These are phyloP conservation scores for Tribolium castaneum DNA, from an alignment of 1,140 invertebrate species.

Conservation along the genomic window DNA sequence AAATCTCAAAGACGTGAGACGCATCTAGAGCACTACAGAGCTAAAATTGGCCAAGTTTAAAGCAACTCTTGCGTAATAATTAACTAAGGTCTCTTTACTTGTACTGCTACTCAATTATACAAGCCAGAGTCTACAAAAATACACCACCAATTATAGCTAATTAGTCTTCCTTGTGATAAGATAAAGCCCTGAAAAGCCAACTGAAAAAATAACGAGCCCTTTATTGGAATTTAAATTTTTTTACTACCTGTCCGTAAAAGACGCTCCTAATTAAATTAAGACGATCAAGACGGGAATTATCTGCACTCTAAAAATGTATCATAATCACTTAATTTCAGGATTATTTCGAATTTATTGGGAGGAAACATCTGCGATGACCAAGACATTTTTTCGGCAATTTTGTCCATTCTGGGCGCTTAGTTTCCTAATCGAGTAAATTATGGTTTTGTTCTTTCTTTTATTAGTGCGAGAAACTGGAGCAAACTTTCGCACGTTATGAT, in stretches of 20 bases:
- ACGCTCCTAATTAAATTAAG: slow-evolving; percentile 20
- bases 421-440: not conserved
- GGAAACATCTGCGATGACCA: not conserved
- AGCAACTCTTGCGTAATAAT: slow-evolving; percentile 44
- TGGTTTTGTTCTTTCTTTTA: not conserved
- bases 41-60: slow-evolving; percentile 38
- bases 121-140: slow-evolving; percentile 29
- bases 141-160: slow-evolving; percentile 31
- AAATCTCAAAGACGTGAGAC: slow-evolving; percentile 36
- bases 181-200: not conserved
- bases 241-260: slow-evolving; percentile 16
- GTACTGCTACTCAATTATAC: slow-evolving; percentile 37
- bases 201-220: slow-evolving; percentile 5
- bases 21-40: slow-evolving; percentile 24
- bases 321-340: not conserved
- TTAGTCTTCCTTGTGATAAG: slow-evolving; percentile 28
- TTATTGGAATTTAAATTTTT: slow-evolving; percentile 18
- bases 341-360: not conserved
- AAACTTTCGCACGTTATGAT: not conserved
- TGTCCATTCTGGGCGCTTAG: not conserved
- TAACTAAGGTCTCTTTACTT: slow-evolving; percentile 40
- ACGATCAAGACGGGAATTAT: not conserved
- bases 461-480: not conserved
- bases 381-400: not conserved
- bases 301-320: not conserved